These are phyloP conservation scores for Epizoanthus fatuus DNA, from an alignment of 92 coral and sea anemone species.

Conservation along the genomic window DNA sequence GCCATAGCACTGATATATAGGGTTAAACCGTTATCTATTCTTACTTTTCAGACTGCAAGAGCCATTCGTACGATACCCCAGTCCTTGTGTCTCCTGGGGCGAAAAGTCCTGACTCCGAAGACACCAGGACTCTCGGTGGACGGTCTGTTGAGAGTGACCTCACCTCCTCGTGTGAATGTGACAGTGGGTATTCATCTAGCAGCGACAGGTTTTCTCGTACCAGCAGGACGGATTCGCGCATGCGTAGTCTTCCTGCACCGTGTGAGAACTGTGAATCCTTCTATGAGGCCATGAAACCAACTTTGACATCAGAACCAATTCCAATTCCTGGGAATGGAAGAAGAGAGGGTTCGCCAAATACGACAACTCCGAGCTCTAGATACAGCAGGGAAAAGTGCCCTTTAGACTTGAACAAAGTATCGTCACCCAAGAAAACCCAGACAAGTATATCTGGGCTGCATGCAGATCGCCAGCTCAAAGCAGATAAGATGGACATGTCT, in stretches of 20 bases:
- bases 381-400: not conserved
- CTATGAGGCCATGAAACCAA: slow-evolving; percentile 30
- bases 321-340: slow-evolving; percentile 33
- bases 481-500: not conserved
- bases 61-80: slow-evolving; percentile 81
- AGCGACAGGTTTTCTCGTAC: slow-evolving; percentile 50
- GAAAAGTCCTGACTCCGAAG: slow-evolving; percentile 35
- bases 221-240: slow-evolving; percentile 17
- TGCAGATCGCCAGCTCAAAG: not conserved
- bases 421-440: too few relatives aligned
- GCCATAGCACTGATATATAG: too few relatives aligned
- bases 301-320: slow-evolving; percentile 32
- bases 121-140: slow-evolving; percentile 54
- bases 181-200: slow-evolving; percentile 91
- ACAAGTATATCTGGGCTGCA: not conserved
- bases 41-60: slow-evolving; percentile 67
- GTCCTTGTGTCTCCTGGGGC: slow-evolving; percentile 53
- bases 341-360: not conserved
- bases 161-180: slow-evolving; percentile 73
- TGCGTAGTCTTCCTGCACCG: not conserved
- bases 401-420: too few relatives aligned
- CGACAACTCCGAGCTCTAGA: not conserved
- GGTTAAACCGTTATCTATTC: not conserved
- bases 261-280: slow-evolving; percentile 38
- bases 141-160: slow-evolving; percentile 78